A percentile compares a stretch with the other conserved stretches of the same genome.
phyloP scores from a whole-genome alignment of 2,113 vertebrate genomes.

The Arvicanthis niloticus region DNA sequence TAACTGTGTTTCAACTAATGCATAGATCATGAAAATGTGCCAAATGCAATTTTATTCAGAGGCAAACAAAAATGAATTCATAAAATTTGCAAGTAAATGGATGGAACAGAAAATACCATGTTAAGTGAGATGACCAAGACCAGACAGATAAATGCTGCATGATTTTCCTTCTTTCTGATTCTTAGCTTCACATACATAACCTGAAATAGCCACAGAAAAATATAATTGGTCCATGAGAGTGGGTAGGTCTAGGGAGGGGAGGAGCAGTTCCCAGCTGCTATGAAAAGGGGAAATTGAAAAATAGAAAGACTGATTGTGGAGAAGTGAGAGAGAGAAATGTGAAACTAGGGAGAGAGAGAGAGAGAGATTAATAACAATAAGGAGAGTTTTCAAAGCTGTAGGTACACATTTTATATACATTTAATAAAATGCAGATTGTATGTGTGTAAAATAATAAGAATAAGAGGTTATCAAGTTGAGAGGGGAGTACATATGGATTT shows the following conservation, averaged over 20 bases:
- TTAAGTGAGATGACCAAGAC: neutral
- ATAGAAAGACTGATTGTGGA: neutral
- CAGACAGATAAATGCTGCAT: neutral
- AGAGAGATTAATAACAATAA: neutral
- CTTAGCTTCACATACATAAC: neutral
- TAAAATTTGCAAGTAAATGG: neutral
- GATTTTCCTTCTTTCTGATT: neutral
- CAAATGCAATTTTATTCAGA: neutral
- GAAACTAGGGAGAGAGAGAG: rapidly evolving
- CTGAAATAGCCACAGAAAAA: too few species aligned
- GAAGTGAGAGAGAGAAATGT: neutral
- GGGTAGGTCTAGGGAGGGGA: rapidly evolving
- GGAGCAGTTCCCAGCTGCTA: too few species aligned
- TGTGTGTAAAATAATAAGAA: neutral
- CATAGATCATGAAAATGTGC: neutral
- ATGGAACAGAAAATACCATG: neutral
- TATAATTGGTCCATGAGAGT: too few species aligned
- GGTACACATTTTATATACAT: neutral
- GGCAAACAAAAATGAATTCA: neutral
- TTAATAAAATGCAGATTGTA: neutral
- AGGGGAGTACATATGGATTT: neutral
- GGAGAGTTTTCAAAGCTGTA: neutral
- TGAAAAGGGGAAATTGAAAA: neutral
- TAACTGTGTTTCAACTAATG: neutral
- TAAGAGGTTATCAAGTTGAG: neutral